Evolutionary conservation across 2,797 vertebrate species (phyloP).

Genomic region (Cossypha niveicapilla): DNA sequence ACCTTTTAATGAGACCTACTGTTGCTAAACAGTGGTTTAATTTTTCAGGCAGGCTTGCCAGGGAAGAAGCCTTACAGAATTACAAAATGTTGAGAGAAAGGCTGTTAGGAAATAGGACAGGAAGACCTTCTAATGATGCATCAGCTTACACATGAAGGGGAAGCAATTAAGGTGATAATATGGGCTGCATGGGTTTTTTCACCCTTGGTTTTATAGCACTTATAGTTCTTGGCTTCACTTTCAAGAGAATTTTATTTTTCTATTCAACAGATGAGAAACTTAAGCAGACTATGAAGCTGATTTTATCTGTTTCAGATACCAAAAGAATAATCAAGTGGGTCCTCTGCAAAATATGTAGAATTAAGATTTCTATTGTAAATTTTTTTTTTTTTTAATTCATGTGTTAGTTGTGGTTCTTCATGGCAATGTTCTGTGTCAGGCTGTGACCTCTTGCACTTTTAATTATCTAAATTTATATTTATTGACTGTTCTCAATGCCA

Average conservation of each 20-base stretch:
- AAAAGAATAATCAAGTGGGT: background rate
- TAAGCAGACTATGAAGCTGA: background rate
- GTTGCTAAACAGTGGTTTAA: background rate
- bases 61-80: background rate
- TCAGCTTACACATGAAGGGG: background rate
- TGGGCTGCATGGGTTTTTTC: background rate
- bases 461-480: background rate
- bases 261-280: background rate
- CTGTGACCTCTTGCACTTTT: background rate
- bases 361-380: background rate
- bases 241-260: background rate
- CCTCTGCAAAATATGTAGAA: background rate
- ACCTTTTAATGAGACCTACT: conserved; percentile 29
- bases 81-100: background rate
- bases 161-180: background rate
- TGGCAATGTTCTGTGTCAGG: background rate
- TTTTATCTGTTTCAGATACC: background rate
- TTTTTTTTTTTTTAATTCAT: background rate
- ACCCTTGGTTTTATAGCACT: background rate
- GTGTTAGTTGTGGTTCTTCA: background rate
- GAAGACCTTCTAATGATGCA: background rate
- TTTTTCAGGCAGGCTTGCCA: conserved; percentile 13
- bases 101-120: background rate
- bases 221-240: background rate
- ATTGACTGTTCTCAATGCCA: background rate